Evolutionary conservation across 2,113 vertebrate species (phyloP).

Genomic region (Anguilla rostrata): DNA sequence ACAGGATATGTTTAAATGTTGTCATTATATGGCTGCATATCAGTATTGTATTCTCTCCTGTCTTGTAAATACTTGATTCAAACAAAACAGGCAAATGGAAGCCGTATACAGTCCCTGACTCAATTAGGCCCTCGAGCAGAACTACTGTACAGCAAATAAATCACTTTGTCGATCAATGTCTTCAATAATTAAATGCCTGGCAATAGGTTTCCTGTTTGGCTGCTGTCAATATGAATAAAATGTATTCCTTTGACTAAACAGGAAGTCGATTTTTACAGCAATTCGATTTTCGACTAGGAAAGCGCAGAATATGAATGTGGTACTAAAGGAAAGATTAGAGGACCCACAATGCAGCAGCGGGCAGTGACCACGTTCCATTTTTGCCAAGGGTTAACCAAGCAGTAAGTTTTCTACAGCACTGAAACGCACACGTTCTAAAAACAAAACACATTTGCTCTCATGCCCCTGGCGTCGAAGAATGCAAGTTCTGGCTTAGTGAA

Average conservation of each 20-base stretch:
- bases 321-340: conserved; percentile 59
- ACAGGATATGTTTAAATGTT: not conserved
- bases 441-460: not conserved
- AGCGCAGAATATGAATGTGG: conserved; percentile 73
- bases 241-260: conserved; percentile 76
- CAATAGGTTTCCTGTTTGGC: conserved; percentile 74
- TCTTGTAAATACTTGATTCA: conserved; percentile 21
- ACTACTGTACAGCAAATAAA: conserved; percentile 62
- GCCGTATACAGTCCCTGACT: conserved; percentile 30
- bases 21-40: not conserved
- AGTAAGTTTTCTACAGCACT: not conserved
- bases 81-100: conserved; percentile 23
- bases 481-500: not conserved
- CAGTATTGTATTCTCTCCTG: not conserved
- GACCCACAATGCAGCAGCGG: conserved; percentile 51
- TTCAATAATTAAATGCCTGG: conserved; percentile 77
- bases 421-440: not conserved
- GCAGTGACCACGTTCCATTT: conserved; percentile 46
- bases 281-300: conserved; percentile 73
- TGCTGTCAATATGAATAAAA: conserved; percentile 71
- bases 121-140: conserved; percentile 68
- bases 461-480: not conserved
- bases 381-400: not conserved
- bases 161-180: conserved; percentile 75
- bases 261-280: conserved; percentile 82